Conservation (phyloP, 2,888 invertebrate species). For the Temnothorax rugatulus region DNA sequence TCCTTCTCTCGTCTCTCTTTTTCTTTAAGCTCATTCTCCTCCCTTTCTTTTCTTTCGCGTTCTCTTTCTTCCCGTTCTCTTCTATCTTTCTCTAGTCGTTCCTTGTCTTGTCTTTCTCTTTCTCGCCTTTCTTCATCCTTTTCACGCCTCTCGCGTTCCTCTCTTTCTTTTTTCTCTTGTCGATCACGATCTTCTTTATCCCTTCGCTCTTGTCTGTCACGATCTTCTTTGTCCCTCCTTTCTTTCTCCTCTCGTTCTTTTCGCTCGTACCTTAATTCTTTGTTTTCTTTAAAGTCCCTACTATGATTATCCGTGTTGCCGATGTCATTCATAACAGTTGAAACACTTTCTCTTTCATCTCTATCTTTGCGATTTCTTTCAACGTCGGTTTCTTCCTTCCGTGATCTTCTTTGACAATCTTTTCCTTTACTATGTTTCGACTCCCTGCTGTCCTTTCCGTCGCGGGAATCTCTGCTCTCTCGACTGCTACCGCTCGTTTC, state of each 20-base stretch:
- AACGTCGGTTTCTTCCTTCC: conserved; percentile 80
- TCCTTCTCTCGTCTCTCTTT: conserved; percentile 84
- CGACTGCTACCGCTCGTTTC: conserved; percentile 73
- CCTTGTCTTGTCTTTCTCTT: conserved; percentile 83
- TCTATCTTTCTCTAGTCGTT: conserved; percentile 81
- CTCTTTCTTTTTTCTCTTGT: conserved; percentile 79
- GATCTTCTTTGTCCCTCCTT: conserved; percentile 78
- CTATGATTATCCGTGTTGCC: conserved; percentile 71
- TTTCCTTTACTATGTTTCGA: conserved; percentile 83
- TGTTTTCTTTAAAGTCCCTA: conserved; percentile 75
- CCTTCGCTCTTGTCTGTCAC: conserved; percentile 77
- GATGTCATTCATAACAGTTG: conserved; percentile 64
- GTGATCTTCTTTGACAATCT: conserved; percentile 80
- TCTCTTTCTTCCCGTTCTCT: conserved; percentile 82
- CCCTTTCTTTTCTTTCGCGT: conserved; percentile 80
- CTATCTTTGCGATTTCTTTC: conserved; percentile 80
- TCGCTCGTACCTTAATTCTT: conserved; percentile 78
- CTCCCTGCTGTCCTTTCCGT: conserved; percentile 82
- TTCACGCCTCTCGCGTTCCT: conserved; percentile 80
- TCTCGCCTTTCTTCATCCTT: conserved; percentile 81
- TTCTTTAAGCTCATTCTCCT: conserved; percentile 81
- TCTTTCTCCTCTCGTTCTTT: conserved; percentile 79
- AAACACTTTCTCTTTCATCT: conserved; percentile 75
- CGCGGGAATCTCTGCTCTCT: conserved; percentile 83
- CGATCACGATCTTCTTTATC: conserved; percentile 81